Percentiles rank a stretch among this genome's conserved stretches.
Evolutionary conservation across 2,888 invertebrate genomes (phyloP).

Genomic region (Pandemis heparana): DNA sequence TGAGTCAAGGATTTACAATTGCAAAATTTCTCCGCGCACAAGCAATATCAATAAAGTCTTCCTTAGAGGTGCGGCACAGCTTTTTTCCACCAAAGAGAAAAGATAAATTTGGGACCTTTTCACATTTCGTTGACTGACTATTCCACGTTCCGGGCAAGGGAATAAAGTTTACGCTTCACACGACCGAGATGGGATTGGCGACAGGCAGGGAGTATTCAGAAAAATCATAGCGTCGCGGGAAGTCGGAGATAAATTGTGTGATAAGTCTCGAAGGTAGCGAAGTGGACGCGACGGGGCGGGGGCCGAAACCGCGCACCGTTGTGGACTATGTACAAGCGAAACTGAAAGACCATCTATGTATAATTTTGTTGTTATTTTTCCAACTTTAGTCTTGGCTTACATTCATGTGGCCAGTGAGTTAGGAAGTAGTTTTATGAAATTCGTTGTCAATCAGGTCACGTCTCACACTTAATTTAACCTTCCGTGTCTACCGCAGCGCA

Average conservation of each 20-base stretch:
- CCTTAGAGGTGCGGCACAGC: slow-evolving; percentile 43
- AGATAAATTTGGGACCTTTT: slow-evolving; percentile 52
- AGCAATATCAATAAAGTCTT: slow-evolving; percentile 51
- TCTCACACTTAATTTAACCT: slow-evolving; percentile 50
- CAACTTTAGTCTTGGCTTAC: background rate
- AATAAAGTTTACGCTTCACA: slow-evolving; percentile 51
- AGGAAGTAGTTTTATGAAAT: slow-evolving; percentile 35
- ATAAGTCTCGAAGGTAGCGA: slow-evolving; percentile 55
- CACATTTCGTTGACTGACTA: slow-evolving; percentile 56
- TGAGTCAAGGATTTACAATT: slow-evolving; percentile 17
- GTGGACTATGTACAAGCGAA: slow-evolving; percentile 21
- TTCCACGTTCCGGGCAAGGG: slow-evolving; percentile 44
- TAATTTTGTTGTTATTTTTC: background rate
- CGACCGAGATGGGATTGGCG: slow-evolving; percentile 52
- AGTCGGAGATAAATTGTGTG: slow-evolving; percentile 58
- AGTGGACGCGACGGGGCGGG: slow-evolving; percentile 47
- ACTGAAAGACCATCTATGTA: background rate
- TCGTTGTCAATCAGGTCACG: slow-evolving; percentile 51
- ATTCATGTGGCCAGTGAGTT: background rate
- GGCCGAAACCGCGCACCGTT: slow-evolving; percentile 21
- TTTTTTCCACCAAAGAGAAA: slow-evolving; percentile 45
- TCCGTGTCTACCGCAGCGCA: slow-evolving; percentile 47
- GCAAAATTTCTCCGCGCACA: slow-evolving; percentile 36
- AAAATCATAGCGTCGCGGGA: slow-evolving; percentile 54
- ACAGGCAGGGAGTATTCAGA: slow-evolving; percentile 55